Base-by-base conservation (phyloP, 2,113 vertebrate species). In the Speoplatyrhinus poulsoni region DNA sequence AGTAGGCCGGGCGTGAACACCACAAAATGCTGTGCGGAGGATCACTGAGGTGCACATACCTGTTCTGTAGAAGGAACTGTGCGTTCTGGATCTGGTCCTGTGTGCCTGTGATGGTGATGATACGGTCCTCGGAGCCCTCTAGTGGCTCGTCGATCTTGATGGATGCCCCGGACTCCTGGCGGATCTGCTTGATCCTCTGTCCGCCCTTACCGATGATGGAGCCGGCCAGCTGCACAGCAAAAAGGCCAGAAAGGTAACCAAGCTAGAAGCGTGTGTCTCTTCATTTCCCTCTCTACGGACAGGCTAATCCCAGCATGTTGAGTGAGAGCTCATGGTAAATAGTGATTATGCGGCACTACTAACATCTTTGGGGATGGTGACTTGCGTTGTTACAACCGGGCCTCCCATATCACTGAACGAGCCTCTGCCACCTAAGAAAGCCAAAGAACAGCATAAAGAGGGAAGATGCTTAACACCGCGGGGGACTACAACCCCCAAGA, bases 1-100 rank as follows among this genome's bases (percentile, higher is more conserved):
- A 78, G 71, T n/a, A 64, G 19, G 65, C 46, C 41, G 3, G 49
- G 47, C 56, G 70, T 55, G 46, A 47, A 62, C 58, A 36, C 16
- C 7, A 41, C 4, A 17, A 48, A 13, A 15, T 62, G 60, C 70
- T 67, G 15, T 12, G 5, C 13, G 10, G 7, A 10, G 60, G 56
- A 46, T 74, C 62, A 65, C 36, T 13, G 32, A 52, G 66, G 36
- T 33, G 15, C 16, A 89, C 91, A 85, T 93, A 93, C 96, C 96
- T 98, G 94, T 98, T 98, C 89, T 98, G 96, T 92, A 98, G 94
- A 86, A 98, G 94, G 92, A 97, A 98, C 92, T 98, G 96, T 88
- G 96, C 96, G 68, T 98, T 98, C 91, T 98, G 96, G 93, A 98
- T 98, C 95, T 98, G 96, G 94, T 98, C 96, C 91, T 98, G 96